Evolutionary conservation across 2,888 invertebrate species (phyloP), one percentile per base, ranked within the genome.

Genomic region (Orthosia gothica): DNA sequence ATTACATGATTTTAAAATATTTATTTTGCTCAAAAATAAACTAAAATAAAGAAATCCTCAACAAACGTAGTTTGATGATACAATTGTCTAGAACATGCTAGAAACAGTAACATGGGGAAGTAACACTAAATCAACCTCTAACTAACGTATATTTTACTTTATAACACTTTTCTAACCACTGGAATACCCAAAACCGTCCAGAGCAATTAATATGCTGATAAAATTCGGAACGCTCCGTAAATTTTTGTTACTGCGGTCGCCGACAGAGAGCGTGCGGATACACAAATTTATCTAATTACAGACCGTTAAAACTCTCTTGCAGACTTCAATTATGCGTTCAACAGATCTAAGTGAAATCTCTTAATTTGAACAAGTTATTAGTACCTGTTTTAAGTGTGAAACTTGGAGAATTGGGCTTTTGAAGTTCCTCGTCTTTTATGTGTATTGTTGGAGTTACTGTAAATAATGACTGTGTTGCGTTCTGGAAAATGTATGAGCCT

Each of bases 311-410:
- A 88, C 89, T 86, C 78, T 77, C 74, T 47, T 65, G 76, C 81
- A 68, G 70, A 78, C 87, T 81, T 85, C 87, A 88, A 87, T 88
- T 88, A 87, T 83, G 76, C 81, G 79, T 88, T 87, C 76, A 87
- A 85, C 85, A 88, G 88, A 88, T 88, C 83, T 85, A 81, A 85
- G 74, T 75, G 87, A 85, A 88, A 88, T 87, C 81, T 87, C 89
- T 88, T 87, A 83, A 87, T 87, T 87, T 87, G 85, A 79, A 79
- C 88, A 84, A 87, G 87, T 87, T 87, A 87, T 87, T 87, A 88
- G 86, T 86, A 88, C 87, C 85, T 88, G 87, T 72, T 82, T 79
- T 76, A 81, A 88, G 72, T 88, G 74, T 49, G 67, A 64, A 82
- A 83, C 69, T 83, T 84, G 70, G 83, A 52, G 62, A 62, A 86